phyloP scores from a whole-genome alignment of 2,797 vertebrate genomes.

The Rhodeus uyekii region DNA sequence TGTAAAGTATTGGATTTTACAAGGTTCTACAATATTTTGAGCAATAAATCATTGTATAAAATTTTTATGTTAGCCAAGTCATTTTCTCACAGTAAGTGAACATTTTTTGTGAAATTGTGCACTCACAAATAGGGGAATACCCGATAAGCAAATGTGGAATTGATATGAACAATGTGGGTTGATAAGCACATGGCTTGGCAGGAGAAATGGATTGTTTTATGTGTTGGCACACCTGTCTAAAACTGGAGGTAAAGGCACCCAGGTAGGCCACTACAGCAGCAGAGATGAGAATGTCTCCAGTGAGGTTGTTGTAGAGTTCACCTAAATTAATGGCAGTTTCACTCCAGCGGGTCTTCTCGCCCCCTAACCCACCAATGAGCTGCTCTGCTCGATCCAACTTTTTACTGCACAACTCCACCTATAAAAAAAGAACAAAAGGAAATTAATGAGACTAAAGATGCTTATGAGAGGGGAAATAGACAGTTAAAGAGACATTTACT shows the following conservation, averaged over 20 bases:
- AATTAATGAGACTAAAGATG: background rate
- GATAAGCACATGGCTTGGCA: background rate
- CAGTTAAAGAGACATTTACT: background rate
- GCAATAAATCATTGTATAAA: background rate
- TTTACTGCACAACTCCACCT: slow-evolving; percentile 88
- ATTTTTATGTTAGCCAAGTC: background rate
- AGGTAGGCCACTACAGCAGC: slow-evolving; percentile 85
- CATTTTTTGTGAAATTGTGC: background rate
- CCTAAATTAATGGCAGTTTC: slow-evolving; percentile 80
- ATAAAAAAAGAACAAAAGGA: slow-evolving; percentile 18
- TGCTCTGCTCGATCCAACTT: slow-evolving; percentile 85
- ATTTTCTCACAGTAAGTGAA: background rate
- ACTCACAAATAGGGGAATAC: background rate
- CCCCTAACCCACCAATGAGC: slow-evolving; percentile 88
- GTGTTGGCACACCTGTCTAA: slow-evolving; percentile 78
- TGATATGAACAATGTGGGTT: background rate
- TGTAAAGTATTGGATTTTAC: background rate
- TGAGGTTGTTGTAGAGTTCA: slow-evolving; percentile 81
- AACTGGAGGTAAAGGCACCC: slow-evolving; percentile 88
- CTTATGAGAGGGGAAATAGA: background rate
- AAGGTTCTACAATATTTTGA: background rate
- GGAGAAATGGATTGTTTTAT: background rate
- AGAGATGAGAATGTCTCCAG: slow-evolving; percentile 87
- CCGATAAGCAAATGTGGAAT: too few relatives aligned
- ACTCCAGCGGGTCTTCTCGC: slow-evolving; percentile 87